Evolutionary conservation across 2,113 vertebrate genomes (phyloP).

Genomic region (Mola mola): DNA sequence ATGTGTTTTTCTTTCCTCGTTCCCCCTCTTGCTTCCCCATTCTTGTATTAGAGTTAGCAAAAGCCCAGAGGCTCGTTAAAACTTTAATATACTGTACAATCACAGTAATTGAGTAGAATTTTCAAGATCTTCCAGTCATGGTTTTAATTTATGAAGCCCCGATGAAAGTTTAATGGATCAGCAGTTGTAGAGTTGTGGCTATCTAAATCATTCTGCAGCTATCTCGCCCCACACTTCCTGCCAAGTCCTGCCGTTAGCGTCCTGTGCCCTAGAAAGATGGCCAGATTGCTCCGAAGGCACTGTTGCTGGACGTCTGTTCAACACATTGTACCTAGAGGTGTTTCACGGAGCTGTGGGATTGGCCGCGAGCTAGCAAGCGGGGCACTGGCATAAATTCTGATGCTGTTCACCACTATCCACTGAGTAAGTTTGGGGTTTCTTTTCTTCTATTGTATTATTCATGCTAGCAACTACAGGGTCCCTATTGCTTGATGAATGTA

Average conservation of each 20-base stretch:
- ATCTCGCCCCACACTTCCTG: conserved; percentile 56
- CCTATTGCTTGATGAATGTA: conserved; percentile 64
- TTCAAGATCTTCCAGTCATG: conserved; percentile 74
- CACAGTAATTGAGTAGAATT: conserved; percentile 80
- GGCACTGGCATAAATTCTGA: conserved; percentile 33
- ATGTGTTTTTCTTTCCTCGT: conserved; percentile 59
- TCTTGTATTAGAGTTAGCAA: conserved; percentile 54
- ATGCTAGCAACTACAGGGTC: conserved; percentile 50
- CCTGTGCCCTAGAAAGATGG: conserved; percentile 77
- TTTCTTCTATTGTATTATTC: conserved; percentile 64
- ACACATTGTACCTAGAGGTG: conserved; percentile 71
- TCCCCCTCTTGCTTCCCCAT: conserved; percentile 10
- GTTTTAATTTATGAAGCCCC: conserved; percentile 81
- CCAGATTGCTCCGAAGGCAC: conserved; percentile 75
- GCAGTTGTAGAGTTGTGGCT: conserved; percentile 70
- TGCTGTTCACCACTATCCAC: conserved; percentile 43
- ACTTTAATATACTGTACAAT: conserved; percentile 81
- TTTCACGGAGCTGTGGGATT: conserved; percentile 47
- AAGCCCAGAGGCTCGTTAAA: conserved; percentile 74
- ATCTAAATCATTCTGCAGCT: conserved; percentile 75
- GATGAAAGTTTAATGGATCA: conserved; percentile 81
- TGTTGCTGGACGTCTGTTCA: conserved; percentile 67
- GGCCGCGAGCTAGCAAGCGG: conserved; percentile 21
- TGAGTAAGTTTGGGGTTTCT: conserved; percentile 40
- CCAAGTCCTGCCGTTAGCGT: conserved; percentile 73